These are phyloP conservation scores for Nasonia vitripennis DNA, from an alignment of 1,140 invertebrate species.

Conservation along the genomic window DNA sequence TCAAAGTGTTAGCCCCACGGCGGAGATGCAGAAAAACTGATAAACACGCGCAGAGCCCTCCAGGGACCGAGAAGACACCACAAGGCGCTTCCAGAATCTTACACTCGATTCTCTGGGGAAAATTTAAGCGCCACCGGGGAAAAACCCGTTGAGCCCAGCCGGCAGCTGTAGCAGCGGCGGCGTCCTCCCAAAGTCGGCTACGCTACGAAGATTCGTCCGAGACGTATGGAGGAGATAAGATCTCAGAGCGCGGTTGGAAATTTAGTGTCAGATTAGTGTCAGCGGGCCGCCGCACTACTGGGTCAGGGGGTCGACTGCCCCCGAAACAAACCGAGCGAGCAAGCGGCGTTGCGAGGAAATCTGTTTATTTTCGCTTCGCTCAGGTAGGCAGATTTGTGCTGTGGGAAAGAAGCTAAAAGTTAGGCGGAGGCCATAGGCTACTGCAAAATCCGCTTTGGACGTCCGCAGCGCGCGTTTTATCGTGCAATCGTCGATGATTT, in stretches of 20 bases:
- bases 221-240: slow-evolving; percentile 53
- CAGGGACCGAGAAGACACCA: background rate
- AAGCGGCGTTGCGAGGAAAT: slow-evolving; percentile 51
- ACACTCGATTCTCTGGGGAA: background rate
- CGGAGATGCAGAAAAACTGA: no score
- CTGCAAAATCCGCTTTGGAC: slow-evolving; percentile 2
- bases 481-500: background rate
- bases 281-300: slow-evolving; percentile 51
- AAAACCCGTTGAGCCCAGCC: slow-evolving; percentile 24
- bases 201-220: background rate
- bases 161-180: background rate
- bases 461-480: background rate
- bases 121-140: slow-evolving; percentile 6
- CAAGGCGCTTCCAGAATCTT: background rate
- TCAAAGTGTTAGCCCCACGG: no score
- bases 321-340: slow-evolving; percentile 41
- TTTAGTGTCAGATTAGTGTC: slow-evolving; percentile 67
- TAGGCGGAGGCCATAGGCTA: background rate
- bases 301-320: slow-evolving; percentile 60
- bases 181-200: background rate
- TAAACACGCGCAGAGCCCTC: background rate
- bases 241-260: slow-evolving; percentile 53
- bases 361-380: slow-evolving; percentile 64
- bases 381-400: slow-evolving; percentile 55
- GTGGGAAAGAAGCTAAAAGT: slow-evolving; percentile 28